Percentiles rank a stretch among this genome's conserved stretches.
These are phyloP conservation scores for Spheniscus mendiculus DNA, from an alignment of 2,113 vertebrate genomes.

Conservation along the genomic window DNA sequence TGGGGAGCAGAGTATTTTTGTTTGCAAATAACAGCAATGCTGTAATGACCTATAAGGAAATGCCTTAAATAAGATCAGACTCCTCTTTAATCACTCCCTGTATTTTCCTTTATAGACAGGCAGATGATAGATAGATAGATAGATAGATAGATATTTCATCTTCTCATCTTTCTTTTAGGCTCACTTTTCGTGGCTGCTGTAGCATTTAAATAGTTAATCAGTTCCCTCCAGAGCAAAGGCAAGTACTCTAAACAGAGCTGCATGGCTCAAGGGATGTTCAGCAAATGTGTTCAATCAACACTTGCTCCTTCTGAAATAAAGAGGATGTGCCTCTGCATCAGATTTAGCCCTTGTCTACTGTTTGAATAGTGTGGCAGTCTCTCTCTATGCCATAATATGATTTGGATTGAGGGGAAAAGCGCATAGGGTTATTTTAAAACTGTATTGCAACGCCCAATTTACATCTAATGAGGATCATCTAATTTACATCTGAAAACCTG, in stretches of 20 bases:
- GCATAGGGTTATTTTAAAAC: not conserved
- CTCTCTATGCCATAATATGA: not conserved
- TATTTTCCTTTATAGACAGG: not conserved
- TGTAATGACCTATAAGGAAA: not conserved
- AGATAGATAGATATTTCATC: not conserved
- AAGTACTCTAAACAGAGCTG: constrained; percentile 16
- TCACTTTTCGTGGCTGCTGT: not conserved
- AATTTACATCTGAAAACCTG: constrained; percentile 30
- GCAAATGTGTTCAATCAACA: constrained; percentile 51
- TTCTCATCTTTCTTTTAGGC: not conserved
- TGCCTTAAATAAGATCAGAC: not conserved
- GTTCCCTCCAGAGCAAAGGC: constrained; percentile 33
- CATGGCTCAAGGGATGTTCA: not conserved
- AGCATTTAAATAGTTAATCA: constrained; percentile 50
- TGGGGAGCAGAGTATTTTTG: not conserved
- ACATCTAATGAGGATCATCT: constrained; percentile 5
- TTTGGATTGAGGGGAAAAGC: not conserved
- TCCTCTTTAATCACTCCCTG: not conserved
- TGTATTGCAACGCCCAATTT: not conserved
- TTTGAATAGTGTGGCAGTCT: not conserved
- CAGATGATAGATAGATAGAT: not conserved
- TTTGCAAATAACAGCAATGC: not conserved
- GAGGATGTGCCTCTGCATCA: constrained; percentile 36
- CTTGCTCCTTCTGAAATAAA: constrained; percentile 13
- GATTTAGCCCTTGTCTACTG: not conserved